A percentile compares a stretch with the other conserved stretches of the same genome.
Evolutionary conservation across 2,888 invertebrate genomes (phyloP).

Genomic region (Colostygia pectinataria): DNA sequence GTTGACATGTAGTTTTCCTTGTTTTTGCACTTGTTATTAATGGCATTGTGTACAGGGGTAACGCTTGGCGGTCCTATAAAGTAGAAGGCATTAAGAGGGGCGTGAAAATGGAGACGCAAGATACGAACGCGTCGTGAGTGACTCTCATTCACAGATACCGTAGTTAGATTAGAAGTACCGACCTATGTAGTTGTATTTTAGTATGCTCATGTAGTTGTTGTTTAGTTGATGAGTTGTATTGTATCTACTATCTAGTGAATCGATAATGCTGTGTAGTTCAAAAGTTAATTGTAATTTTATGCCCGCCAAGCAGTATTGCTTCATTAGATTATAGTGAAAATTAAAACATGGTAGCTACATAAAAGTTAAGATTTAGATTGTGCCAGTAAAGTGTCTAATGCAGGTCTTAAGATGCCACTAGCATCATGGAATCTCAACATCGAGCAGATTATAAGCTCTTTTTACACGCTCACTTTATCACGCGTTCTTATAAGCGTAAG

Average conservation of each 20-base stretch:
- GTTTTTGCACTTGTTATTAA: slow-evolving; percentile 25
- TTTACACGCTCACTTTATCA: too few relatives aligned
- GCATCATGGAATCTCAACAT: too few relatives aligned
- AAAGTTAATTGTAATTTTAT: background rate
- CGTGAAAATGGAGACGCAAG: slow-evolving; percentile 20
- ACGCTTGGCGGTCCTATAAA: slow-evolving; percentile 35
- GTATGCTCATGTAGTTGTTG: background rate
- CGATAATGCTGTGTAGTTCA: background rate
- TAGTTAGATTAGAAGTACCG: slow-evolving; percentile 3
- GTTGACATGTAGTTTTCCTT: slow-evolving; percentile 12
- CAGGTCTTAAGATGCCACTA: too few relatives aligned
- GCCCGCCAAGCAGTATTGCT: slow-evolving; percentile 20
- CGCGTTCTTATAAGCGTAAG: too few relatives aligned
- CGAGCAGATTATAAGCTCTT: too few relatives aligned
- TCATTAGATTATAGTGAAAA: background rate
- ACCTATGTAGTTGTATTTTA: background rate
- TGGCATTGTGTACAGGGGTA: slow-evolving; percentile 29
- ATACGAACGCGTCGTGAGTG: slow-evolving; percentile 32
- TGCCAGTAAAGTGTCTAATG: too few relatives aligned
- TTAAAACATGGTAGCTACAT: too few relatives aligned
- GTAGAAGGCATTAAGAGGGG: slow-evolving; percentile 37
- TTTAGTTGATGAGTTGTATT: too few relatives aligned
- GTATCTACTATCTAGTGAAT: background rate
- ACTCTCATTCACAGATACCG: slow-evolving; percentile 11
- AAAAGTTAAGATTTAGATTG: too few relatives aligned